These are phyloP conservation scores for Planococcus citri DNA, from an alignment of 1,140 invertebrate species.

Conservation along the genomic window DNA sequence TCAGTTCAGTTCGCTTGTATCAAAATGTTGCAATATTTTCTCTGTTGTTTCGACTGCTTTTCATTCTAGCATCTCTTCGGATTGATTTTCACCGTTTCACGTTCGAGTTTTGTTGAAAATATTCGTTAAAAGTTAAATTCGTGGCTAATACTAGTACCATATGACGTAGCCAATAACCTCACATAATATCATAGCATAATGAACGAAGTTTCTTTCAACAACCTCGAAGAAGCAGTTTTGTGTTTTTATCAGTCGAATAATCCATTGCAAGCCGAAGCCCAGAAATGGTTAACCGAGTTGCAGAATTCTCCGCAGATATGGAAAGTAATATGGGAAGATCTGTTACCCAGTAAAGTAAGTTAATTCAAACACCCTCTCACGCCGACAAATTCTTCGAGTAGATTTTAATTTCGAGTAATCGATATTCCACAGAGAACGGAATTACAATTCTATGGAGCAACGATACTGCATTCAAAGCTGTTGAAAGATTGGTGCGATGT, in stretches of 20 bases:
- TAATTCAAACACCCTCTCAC: background rate
- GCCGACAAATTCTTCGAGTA: background rate
- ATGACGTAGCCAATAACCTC: no score
- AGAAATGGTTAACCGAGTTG: conserved; percentile 65
- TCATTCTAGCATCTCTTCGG: no score
- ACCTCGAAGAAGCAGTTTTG: conserved; percentile 28
- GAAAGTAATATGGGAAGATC: conserved; percentile 78
- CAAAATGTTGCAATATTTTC: no score
- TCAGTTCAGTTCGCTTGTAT: no score
- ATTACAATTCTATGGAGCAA: conserved; percentile 84
- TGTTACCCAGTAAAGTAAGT: conserved; percentile 59
- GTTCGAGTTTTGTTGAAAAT: no score
- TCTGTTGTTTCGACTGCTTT: no score
- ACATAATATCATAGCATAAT: no score
- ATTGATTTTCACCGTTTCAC: no score
- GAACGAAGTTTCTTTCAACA: conserved; percentile 26
- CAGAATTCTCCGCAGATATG: conserved; percentile 73
- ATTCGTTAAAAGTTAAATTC: no score
- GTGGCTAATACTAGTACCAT: no score
- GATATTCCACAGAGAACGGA: conserved; percentile 51
- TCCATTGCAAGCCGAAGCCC: conserved; percentile 50
- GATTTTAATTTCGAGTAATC: background rate
- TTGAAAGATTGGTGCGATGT: conserved; percentile 74
- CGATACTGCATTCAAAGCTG: conserved; percentile 72
- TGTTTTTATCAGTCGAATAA: conserved; percentile 38